Conservation (phyloP, 1,140 invertebrate genomes). For the Dinoponera quadriceps region DNA sequence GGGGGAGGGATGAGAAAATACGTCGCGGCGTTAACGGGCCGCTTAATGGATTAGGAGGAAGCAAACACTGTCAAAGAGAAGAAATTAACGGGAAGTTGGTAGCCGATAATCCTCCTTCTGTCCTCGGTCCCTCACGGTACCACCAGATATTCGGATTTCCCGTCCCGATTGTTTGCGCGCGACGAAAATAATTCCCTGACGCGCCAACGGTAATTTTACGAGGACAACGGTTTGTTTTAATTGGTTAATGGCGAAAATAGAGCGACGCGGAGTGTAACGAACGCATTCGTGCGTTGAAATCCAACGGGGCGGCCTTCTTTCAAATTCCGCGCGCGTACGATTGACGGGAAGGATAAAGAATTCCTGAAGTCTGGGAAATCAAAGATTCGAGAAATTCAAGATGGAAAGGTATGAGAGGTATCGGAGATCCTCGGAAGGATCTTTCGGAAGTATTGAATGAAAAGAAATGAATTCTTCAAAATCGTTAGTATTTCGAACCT, state of each 20-base stretch:
- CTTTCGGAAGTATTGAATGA: no score
- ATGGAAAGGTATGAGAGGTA: not conserved
- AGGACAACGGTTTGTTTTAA: conserved; percentile 1
- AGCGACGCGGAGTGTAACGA: not conserved
- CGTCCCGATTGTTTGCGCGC: conserved; percentile 10
- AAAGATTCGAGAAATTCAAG: conserved; percentile 3
- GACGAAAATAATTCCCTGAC: conserved; percentile 19
- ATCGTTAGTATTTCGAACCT: no score
- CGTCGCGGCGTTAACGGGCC: conserved; percentile 28
- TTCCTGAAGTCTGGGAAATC: not conserved
- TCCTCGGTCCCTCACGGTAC: conserved; percentile 9
- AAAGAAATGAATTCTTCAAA: no score
- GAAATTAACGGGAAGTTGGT: conserved; percentile 54
- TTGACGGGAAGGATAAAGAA: not conserved
- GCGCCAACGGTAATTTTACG: not conserved
- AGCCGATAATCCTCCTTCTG: conserved; percentile 37
- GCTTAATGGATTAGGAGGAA: conserved; percentile 54
- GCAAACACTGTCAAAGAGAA: conserved; percentile 57
- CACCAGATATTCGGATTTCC: conserved; percentile 34
- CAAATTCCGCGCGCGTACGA: not conserved
- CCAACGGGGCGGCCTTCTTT: not conserved
- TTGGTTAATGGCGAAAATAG: conserved; percentile 13
- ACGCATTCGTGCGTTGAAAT: not conserved
- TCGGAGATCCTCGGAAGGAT: not conserved
- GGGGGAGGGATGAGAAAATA: conserved; percentile 33